A percentile compares a stretch with the other conserved stretches of the same genome.
Evolutionary conservation across 2,113 vertebrate species (phyloP).

Genomic region (Cochlearius cochlearius): DNA sequence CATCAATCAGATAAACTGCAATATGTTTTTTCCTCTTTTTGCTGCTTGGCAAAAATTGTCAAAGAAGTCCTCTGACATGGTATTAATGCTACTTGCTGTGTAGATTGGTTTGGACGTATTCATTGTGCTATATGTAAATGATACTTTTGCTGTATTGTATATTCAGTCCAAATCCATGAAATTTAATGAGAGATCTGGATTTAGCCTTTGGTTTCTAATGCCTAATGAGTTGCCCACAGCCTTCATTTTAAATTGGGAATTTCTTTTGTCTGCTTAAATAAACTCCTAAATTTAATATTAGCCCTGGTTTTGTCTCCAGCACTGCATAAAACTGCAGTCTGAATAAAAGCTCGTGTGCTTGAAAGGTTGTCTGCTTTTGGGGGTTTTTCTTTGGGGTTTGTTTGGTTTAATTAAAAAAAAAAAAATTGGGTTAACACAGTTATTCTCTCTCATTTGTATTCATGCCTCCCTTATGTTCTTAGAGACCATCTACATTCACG

Average conservation of each 20-base stretch:
- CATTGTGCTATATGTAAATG: not conserved
- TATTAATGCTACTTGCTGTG: not conserved
- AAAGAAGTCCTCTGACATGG: not conserved
- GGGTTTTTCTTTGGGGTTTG: not conserved
- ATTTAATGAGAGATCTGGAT: not conserved
- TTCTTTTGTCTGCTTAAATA: not conserved
- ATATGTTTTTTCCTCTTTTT: not conserved
- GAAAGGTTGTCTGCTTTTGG: not conserved
- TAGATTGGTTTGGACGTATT: not conserved
- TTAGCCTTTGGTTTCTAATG: not conserved
- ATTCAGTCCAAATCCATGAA: not conserved
- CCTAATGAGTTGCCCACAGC: not conserved
- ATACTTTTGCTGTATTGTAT: not conserved
- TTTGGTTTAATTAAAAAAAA: no score
- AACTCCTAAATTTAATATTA: not conserved
- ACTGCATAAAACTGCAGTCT: not conserved
- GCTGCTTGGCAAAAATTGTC: not conserved
- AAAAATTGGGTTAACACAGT: not conserved
- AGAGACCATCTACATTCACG: not conserved
- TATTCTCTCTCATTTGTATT: not conserved
- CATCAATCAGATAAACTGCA: not conserved
- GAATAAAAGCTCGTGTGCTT: not conserved
- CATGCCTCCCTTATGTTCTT: rapidly evolving
- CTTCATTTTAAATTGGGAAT: not conserved
- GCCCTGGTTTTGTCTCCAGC: not conserved